Base-by-base conservation (phyloP, 2,888 invertebrate genomes). In the Pristionchus entomophagus region DNA sequence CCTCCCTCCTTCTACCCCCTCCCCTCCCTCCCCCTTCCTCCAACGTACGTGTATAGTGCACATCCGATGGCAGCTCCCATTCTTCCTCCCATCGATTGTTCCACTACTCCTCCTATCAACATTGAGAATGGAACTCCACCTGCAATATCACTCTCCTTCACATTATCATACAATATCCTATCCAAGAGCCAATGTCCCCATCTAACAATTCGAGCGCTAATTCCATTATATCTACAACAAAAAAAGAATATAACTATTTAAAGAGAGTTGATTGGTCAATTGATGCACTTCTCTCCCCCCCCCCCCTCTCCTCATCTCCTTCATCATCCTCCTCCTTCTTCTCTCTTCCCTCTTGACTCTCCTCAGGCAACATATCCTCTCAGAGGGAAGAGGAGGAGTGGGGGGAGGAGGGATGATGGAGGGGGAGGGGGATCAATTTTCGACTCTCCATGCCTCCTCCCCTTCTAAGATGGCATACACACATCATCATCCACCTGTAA, bases 71-170 rank as follows among this genome's bases (percentile, higher is more conserved):
- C 73, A 22, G 90, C 91, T 6, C 91, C 92, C 35, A 87, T 86
- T 86, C 92, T 86, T 5, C 91, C 91, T 6, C 92, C 92, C 32
- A 92, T 83, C 35, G 86, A 86, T 56, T 89, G 84, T 84, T 93
- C 92, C 59, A 92, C 80, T 29, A 91, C 81, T 17, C 92, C 93
- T 35, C 93, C 93, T 2, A 90, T 82, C 10, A 93, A 85, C 93
- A 93, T 93, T 22, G 92, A 90, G 86, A 91, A 91, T 12, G 93
- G 93, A 19, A 93, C 65, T 17, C 92, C 92, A 84, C 89, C 92
- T 92, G 84, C 78, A 88, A 88, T 10, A 35, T 35, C 35, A 14
- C 35, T 14, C 4, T 65, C 29, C 35, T 32, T 19, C 35, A 3
- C 45, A 45, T 6, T 8, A 38, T 6, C 8, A 38, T 29, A 17